phyloP scores from a whole-genome alignment of 2,113 vertebrate genomes.

The Pituophis catenifer region DNA sequence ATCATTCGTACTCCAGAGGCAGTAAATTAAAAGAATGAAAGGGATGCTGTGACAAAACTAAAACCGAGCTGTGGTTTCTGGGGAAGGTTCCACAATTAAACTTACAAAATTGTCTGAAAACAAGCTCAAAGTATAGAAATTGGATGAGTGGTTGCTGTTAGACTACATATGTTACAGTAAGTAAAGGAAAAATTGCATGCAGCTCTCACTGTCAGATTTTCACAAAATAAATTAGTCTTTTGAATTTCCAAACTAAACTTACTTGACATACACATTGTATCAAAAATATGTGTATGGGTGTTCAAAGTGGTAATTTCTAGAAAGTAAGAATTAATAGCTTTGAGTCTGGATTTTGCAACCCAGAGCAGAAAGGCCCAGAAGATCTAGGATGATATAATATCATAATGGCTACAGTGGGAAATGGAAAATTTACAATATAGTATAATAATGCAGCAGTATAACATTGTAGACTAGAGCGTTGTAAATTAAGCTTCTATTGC shows the following conservation, averaged over 20 bases:
- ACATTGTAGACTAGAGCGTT: not conserved
- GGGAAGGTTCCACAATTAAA: conserved; percentile 14
- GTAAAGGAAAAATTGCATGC: not conserved
- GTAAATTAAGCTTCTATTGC: not conserved
- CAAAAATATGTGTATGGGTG: not conserved
- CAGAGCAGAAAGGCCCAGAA: not conserved
- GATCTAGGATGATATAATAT: not conserved
- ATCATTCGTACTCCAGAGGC: not conserved
- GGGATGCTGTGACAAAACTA: not conserved
- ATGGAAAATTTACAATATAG: not conserved
- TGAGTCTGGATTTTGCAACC: too few relatives aligned
- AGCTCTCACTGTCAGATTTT: not conserved
- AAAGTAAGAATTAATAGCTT: not conserved
- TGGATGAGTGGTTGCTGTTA: not conserved
- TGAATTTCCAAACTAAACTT: not conserved
- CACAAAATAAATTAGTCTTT: not conserved
- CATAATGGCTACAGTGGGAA: not conserved
- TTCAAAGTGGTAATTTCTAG: not conserved
- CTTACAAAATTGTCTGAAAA: conserved; percentile 12
- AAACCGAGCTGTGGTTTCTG: conserved; percentile 31
- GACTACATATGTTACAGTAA: not conserved
- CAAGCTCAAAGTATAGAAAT: conserved; percentile 18
- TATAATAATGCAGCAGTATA: not conserved
- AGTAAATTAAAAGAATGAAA: conserved; percentile 3
- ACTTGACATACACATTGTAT: not conserved